Conservation (phyloP, 2,888 invertebrate genomes). For the Saturnia japonica region DNA sequence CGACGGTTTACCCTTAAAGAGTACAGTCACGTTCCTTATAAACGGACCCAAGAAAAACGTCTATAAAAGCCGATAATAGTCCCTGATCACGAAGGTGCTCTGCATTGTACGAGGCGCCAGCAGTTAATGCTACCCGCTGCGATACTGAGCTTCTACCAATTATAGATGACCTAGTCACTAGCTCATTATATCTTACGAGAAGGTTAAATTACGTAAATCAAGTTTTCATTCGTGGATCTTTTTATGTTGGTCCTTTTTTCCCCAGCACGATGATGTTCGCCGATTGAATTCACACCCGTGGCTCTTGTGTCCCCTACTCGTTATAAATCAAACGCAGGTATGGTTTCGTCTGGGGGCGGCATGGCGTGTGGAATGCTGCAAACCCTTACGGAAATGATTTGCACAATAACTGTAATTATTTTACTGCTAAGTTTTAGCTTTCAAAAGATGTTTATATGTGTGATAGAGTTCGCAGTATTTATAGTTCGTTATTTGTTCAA, state of each 20-base stretch:
- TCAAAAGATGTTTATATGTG: background rate
- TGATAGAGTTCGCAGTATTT: constrained; percentile 2
- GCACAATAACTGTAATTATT: constrained; percentile 42
- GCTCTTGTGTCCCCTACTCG: constrained; percentile 70
- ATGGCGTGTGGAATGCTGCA: constrained; percentile 64
- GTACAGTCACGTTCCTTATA: constrained; percentile 66
- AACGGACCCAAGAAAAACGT: constrained; percentile 63
- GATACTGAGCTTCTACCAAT: constrained; percentile 58
- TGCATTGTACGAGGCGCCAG: constrained; percentile 69
- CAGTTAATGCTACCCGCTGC: constrained; percentile 69
- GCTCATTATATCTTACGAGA: constrained; percentile 28
- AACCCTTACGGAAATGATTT: constrained; percentile 53
- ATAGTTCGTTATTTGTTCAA: background rate
- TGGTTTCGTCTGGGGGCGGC: constrained; percentile 68
- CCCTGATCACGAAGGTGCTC: constrained; percentile 71
- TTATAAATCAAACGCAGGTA: constrained; percentile 81
- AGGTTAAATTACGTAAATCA: constrained; percentile 28
- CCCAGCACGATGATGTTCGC: constrained; percentile 59
- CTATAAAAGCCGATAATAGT: constrained; percentile 73
- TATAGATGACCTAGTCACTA: constrained; percentile 44
- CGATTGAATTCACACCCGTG: constrained; percentile 74
- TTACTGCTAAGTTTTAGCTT: constrained; percentile 23
- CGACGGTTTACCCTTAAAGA: constrained; percentile 59
- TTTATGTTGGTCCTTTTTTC: constrained; percentile 46
- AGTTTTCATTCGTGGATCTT: constrained; percentile 44